Evolutionary conservation across 2,888 invertebrate species (phyloP), one percentile per base, ranked within the genome.

Genomic region (Megalurothrips usitatus): DNA sequence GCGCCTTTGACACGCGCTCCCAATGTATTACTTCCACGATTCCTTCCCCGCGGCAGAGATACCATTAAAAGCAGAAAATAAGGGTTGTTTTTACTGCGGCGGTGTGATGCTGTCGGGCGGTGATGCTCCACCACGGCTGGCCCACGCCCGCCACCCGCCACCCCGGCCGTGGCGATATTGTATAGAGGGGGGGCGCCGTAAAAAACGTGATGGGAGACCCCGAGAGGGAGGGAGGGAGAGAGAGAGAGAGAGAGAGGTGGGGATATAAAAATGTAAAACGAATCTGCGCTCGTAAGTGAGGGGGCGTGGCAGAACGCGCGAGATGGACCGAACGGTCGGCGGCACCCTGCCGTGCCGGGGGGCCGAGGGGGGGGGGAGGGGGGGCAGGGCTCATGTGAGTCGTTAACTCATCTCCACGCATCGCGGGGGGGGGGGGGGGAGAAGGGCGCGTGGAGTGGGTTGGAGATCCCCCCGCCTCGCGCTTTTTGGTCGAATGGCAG

Each of bases 211-310:
- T 75, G 68, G 68, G 11, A 23, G 68, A 23, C 68, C 68, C 8
- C 68, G 68, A 23, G 19, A 58, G 58, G 14, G 58, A 58, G 58
- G 14, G 4, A 58, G 34, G 6, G 34, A 43, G 34, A 43, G 34
- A 43, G 34, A 43, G 34, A 43, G 34, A 43, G 34, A 43, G 34
- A 43, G 19, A 58, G 58, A 19, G 58, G 14, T 17, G 58, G 11
- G 68, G 68, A 26, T 75, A 75, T 75, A 75, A 75, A 75, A 75
- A 75, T 75, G 68, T 75, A 75, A 75, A 75, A 75, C 68, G 68
- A 75, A 75, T 75, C 68, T 75, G 68, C 23, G 23, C 68, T n/a
- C 68, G 23, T 43, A n/a, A 75, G 68, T 26, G 68, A 12, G 68
- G 68, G 68, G 23, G 68, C 68, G 68, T 11, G 68, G 68, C 68